A percentile compares a stretch with the other conserved stretches of the same genome.
Evolutionary conservation across 2,113 vertebrate genomes (phyloP).

Genomic region (Prietella phreatophila): DNA sequence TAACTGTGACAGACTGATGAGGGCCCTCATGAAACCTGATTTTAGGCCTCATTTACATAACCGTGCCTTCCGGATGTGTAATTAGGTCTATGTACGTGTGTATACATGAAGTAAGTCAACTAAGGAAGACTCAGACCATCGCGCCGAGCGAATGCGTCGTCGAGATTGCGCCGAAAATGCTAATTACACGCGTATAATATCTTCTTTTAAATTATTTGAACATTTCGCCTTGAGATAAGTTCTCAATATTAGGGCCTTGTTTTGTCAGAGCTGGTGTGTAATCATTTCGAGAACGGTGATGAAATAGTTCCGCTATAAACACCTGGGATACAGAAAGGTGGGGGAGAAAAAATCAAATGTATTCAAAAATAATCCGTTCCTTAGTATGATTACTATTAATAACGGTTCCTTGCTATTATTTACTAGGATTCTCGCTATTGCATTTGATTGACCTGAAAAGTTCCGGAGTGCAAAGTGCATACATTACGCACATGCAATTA

Average conservation of each 20-base stretch:
- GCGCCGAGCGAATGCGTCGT: not conserved
- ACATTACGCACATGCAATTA: not conserved
- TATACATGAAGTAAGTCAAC: constrained; percentile 30
- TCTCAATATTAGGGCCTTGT: not conserved
- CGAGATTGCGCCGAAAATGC: constrained; percentile 14
- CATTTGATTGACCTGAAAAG: not conserved
- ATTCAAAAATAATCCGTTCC: too few species aligned
- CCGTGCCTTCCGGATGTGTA: constrained; percentile 52
- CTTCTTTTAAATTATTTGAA: constrained; percentile 12
- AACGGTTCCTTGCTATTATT: not conserved
- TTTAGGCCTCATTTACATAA: constrained; percentile 51
- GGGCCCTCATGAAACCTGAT: constrained; percentile 53
- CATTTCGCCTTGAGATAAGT: constrained; percentile 29
- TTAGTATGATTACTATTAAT: too few species aligned
- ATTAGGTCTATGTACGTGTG: constrained; percentile 39
- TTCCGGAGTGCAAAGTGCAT: not conserved
- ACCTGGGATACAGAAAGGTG: not conserved
- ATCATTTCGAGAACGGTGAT: not conserved
- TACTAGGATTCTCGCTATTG: not conserved
- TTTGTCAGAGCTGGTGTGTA: not conserved
- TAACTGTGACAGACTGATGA: constrained; percentile 67
- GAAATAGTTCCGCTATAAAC: constrained; percentile 6
- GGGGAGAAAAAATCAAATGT: not conserved
- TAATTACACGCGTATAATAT: constrained; percentile 27
- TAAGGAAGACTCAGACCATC: constrained; percentile 8